Base-by-base conservation (phyloP, 1,140 invertebrate genomes). In the Drosophila kurseongensis region DNA sequence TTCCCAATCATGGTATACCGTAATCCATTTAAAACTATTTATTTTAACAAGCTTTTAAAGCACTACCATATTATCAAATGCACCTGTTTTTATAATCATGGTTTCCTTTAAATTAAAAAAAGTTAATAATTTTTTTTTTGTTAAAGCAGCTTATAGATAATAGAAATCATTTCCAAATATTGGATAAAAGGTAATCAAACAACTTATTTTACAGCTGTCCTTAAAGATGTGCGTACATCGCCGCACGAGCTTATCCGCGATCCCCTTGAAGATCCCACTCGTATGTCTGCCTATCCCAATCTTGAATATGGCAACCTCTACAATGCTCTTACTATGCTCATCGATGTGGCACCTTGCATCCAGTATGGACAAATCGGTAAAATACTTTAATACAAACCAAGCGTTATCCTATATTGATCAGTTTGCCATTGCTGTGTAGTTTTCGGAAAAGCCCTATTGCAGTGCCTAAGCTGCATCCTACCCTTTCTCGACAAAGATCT, bases 401-500 rank as follows among this genome's bases (percentile, higher is more conserved):
- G 32, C 9, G 29, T 0, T 9, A n/a, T 42, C 0, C 4, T 9
- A 9, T 41, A 12, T 13, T n/a, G 12, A 27, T 40, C 1, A 10
- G 36, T 23, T 1, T 36, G 16, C 16, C 32, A 27, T 55, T 36
- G 65, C 42, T 76, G 93, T 93, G 27, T 92, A 99, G 98, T 95
- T 58, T 98, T 99, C 92, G 98, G 98, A 27, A 96, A 97, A 93
- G 95, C 97, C 32, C 94, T 98, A 51, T 93, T 99, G 4, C 97
- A 98, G 93, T 97, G 97, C 85, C 93, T 99, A 52, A 96, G 97
- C 56, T 98, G 97, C 92, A 94, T 99, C 63, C 94, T 99, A 65
- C 98, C 98, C 14, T 99, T 99, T 93, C 93, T 99, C 75, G 98
- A 99, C 91, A 96, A 98, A 90, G 98, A 99, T 92, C 94, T 98